Base-by-base conservation (phyloP, 2,797 vertebrate genomes). In the Poeciliopsis presidionis region DNA sequence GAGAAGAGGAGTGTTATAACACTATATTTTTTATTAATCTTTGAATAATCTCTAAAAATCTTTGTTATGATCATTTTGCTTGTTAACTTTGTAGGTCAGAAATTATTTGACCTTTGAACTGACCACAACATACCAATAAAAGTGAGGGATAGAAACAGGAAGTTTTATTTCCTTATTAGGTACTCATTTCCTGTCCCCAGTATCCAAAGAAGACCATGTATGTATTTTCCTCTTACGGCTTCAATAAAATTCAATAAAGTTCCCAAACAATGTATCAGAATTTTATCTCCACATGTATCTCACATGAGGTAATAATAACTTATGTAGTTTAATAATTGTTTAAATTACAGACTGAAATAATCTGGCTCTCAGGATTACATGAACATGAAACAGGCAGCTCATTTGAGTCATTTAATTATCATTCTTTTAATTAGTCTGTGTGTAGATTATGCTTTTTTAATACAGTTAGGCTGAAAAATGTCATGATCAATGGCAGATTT, bases 141-240 rank as follows among this genome's bases (percentile, higher is more conserved):
- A 71, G 20, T 16, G 0, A 33, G 12, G 46, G 55, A 81, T 39
- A 25, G 3, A 73, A n/a, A 69, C 1, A 74, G 73, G 6, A 81
- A 83, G 63, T 70, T 5, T 49, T 36, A 61, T 81, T 83, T 89
- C 74, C 81, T 83, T n/a, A 84, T 75, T 85, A 75, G 61, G 11
- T 76, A 39, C 12, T 63, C 47, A 81, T 87, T 65, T 86, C 59
- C 59, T 57, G 25, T 61, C 43, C 45, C 72, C 65, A 84, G 73
- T 65, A 74, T 2, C 65, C 4, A 4, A 25, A 5, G 13, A 11
- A 69, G 57, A 72, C 18, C 67, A 73, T 36, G 47, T 46, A 41
- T 89, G 83, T 85, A 82, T 89, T 70, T 85, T 61, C 76, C 47
- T 36, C 47, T 7, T 11, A 75, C 55, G 72, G 33, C 33, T 72